phyloP scores from a whole-genome alignment of 2,113 vertebrate species.

The Gila orcuttii region DNA sequence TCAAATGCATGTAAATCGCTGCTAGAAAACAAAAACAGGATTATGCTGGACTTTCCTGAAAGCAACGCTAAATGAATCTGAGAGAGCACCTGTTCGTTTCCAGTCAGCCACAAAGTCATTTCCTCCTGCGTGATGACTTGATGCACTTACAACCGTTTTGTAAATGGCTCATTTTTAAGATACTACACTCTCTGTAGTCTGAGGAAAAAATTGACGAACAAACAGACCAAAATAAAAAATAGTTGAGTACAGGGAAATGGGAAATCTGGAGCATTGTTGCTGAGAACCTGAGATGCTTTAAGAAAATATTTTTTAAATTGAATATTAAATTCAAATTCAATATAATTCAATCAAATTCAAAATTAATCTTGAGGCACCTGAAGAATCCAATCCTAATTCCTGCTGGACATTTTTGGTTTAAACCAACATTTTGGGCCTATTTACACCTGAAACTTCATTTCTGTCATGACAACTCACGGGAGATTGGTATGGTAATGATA shows the following conservation, averaged over 20 bases:
- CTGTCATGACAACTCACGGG: no score
- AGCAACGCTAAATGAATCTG: not conserved
- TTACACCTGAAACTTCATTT: no score
- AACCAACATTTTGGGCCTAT: not conserved
- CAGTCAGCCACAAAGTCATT: constrained; percentile 3
- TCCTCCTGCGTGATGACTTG: constrained; percentile 2
- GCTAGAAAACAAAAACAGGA: not conserved
- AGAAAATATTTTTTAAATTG: not conserved
- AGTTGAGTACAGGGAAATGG: not conserved
- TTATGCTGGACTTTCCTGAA: not conserved
- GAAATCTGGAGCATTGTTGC: not conserved
- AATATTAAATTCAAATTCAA: not conserved
- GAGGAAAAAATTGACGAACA: not conserved
- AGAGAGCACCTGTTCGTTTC: constrained; percentile 13
- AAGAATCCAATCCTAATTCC: not conserved
- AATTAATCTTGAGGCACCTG: not conserved
- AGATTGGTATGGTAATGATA: no score
- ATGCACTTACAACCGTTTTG: constrained; percentile 7
- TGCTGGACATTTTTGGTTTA: not conserved
- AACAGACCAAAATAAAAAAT: not conserved
- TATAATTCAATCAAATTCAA: not conserved
- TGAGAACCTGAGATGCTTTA: not conserved
- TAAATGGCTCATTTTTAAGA: not conserved
- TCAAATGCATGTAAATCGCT: constrained; percentile 21
- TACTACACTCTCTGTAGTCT: not conserved